Base-by-base conservation (phyloP, 2,113 vertebrate species). In the Barbus barbus region DNA sequence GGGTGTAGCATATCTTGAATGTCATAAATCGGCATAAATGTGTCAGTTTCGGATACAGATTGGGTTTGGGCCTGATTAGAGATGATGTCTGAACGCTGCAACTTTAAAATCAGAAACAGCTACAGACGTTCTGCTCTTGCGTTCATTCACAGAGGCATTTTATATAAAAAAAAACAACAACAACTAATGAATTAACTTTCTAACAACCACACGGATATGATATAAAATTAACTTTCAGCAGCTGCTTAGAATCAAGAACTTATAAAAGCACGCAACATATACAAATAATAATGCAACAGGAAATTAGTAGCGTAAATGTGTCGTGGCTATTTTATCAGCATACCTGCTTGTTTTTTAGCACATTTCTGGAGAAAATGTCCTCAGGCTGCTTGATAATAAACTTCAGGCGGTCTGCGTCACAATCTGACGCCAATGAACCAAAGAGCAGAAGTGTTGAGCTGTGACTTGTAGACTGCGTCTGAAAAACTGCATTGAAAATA, bases 391-490 rank as follows among this genome's bases (percentile, higher is more conserved):
- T 51, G 31, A 73, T 26, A 4, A 13, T 18, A 61, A 61, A 60
- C 48, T 13, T 3, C 44, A 53, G 28, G 28, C 44, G 5, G 26
- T 11, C n/a, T 41, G 53, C 8, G n/a, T 22, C 33, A 9, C 6
- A 14, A 16, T 48, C 56, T 63, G 56, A 76, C 20, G 72, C 56
- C 67, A 81, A 74, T 74, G 56, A 85, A 85, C 67, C 83, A 61
- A 61, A 78, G 56, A 61, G 56, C 76, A 41, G 56, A 60, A 2
- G 74, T 36, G 74, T 67, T 33, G 63, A 69, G 31, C 31, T 69
- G 65, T 36, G 38, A 36, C 18, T 20, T 12, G 22, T 58, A 24
- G 22, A 71, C 36, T 5, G 13, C 22, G 5, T 56, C 74, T n/a
- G 31, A n/a, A 18, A 53, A 58, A 67, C 31, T 20, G n/a, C n/a